phyloP scores from a whole-genome alignment of 2,113 vertebrate genomes.

The Steatornis caripensis region DNA sequence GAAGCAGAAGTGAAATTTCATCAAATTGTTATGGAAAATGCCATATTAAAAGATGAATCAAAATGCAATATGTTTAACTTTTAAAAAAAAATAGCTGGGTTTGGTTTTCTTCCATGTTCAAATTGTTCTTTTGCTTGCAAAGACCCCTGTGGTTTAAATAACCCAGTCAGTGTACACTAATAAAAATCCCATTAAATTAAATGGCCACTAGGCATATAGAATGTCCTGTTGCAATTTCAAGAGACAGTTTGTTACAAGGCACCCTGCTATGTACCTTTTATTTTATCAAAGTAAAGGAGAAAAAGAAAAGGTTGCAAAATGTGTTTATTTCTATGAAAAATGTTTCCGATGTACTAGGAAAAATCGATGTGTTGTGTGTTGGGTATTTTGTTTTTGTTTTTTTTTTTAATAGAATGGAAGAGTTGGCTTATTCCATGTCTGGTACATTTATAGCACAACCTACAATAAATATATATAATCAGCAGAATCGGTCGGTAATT shows the following conservation, averaged over 20 bases:
- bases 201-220: conserved; percentile 71
- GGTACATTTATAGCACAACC: conserved; percentile 51
- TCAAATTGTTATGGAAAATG: conserved; percentile 2
- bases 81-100: conserved; percentile 9
- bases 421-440: conserved; percentile 53
- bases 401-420: conserved; percentile 40
- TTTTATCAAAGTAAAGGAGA: conserved; percentile 67
- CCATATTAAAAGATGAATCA: conserved; percentile 61
- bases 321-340: conserved; percentile 65
- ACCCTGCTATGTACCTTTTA: conserved; percentile 73
- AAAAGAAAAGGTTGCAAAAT: conserved; percentile 62
- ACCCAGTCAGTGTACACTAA: conserved; percentile 66
- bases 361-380: neutral
- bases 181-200: conserved; percentile 81
- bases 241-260: conserved; percentile 73
- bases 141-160: conserved; percentile 79
- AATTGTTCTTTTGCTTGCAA: conserved; percentile 65
- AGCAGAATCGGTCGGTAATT: conserved; percentile 72
- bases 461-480: conserved; percentile 77
- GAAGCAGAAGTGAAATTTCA: conserved; percentile 36
- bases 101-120: conserved; percentile 43
- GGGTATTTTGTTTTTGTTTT: neutral
- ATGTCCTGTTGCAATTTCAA: conserved; percentile 72
- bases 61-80: conserved; percentile 56
- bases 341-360: neutral